Evolutionary conservation across 2,113 vertebrate species (phyloP), one percentile per base, ranked within the genome.

Genomic region (Narcine bancroftii): DNA sequence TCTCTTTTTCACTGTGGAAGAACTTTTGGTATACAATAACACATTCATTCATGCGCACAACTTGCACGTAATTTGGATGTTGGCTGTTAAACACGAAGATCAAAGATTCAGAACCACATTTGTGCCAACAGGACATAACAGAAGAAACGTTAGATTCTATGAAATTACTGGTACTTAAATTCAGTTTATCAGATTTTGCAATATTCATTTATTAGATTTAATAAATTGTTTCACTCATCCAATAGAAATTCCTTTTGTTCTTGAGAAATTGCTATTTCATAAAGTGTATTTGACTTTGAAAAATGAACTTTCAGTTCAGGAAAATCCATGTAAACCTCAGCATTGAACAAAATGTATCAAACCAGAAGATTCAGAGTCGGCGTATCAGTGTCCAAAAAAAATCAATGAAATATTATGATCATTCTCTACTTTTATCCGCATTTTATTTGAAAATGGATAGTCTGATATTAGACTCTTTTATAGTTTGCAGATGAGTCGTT

Each of bases 381-480:
- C 36, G 13, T 63, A 87, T 60, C n/a, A 24, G 7, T 60, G 81
- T 5, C 81, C 19, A 60, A 63, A 87, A 72, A 87, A 17, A 19
- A n/a, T n/a, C 33, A 83, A 87, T 21, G 60, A 33, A 63, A 36
- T 17, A 63, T 56, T 36, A 53, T 60, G 53, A 56, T 56, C 33
- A 85, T n/a, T 81, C 77, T 50, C 9, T 24, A 81, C 77, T 11
- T n/a, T 72, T 26, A 3, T 39, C 72, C 15, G 72, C n/a, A 75
- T 85, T 85, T 85, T 60, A 81, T 85, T 83, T 85, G 79, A 5
- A 56, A 83, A 56, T 19, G n/a, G 13, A 83, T 6, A 53, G 79
- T 53, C 13, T 47, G 47, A 39, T 53, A 17, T 81, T 45, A 50
- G 13, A 56, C 13, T 60, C 15, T 60, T n/a, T n/a, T 26, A 50